Evolutionary conservation across 2,888 invertebrate genomes (phyloP).

Genomic region (Patella caerulea): DNA sequence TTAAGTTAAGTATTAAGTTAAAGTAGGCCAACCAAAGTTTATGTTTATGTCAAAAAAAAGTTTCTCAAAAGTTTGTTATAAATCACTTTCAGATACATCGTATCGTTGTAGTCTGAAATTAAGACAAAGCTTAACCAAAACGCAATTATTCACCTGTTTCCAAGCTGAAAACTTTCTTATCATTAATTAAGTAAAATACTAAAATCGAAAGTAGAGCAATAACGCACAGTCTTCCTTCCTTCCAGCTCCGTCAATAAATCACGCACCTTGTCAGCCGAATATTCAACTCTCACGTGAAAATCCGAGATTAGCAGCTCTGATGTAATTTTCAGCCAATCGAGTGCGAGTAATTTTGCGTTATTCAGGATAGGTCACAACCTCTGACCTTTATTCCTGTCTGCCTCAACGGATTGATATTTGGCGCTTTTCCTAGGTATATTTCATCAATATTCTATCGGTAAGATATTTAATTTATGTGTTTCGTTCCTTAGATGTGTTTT

Average conservation of each 20-base stretch:
- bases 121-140: too few relatives aligned
- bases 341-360: slow-evolving; percentile 44
- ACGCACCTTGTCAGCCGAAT: background rate
- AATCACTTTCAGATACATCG: too few relatives aligned
- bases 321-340: slow-evolving; percentile 58
- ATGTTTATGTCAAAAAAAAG: too few relatives aligned
- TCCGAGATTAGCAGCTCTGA: slow-evolving; percentile 37
- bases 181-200: too few relatives aligned
- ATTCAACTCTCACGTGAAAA: slow-evolving; percentile 24
- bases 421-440: slow-evolving; percentile 3
- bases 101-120: too few relatives aligned
- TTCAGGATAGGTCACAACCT: slow-evolving; percentile 64
- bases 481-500: background rate
- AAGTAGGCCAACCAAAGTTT: too few relatives aligned
- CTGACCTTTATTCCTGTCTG: slow-evolving; percentile 65
- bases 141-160: too few relatives aligned
- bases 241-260: background rate
- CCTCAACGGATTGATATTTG: slow-evolving; percentile 28
- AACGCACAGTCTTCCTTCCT: too few relatives aligned
- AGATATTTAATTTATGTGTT: slow-evolving; percentile 11
- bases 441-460: slow-evolving; percentile 7
- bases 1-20: too few relatives aligned
- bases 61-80: too few relatives aligned
- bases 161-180: too few relatives aligned
- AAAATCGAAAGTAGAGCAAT: too few relatives aligned